Conservation (phyloP, 1,140 invertebrate species). For the Dendroctonus ponderosae region DNA sequence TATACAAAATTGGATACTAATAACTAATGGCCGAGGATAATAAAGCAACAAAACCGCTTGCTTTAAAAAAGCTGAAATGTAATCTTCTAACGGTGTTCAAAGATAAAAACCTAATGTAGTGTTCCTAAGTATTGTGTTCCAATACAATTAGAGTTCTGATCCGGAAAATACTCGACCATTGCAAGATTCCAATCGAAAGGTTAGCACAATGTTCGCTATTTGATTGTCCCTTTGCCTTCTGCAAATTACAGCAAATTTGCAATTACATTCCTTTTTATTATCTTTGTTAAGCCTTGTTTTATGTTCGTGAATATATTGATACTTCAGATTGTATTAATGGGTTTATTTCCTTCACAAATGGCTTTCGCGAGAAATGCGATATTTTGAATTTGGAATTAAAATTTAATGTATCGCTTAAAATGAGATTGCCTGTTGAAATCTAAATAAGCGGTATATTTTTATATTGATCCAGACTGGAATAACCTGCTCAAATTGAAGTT, state of each 20-base stretch:
- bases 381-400: neutral
- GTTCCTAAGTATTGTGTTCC: constrained; percentile 15
- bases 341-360: too few relatives aligned
- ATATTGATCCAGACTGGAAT: neutral
- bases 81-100: neutral
- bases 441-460: neutral
- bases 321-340: too few relatives aligned
- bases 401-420: neutral
- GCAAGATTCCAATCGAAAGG: constrained; percentile 11
- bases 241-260: constrained; percentile 9
- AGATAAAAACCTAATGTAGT: constrained; percentile 12
- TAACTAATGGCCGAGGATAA: too few relatives aligned
- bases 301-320: neutral
- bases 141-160: constrained; percentile 11
- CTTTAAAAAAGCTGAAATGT: too few relatives aligned
- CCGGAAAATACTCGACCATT: constrained; percentile 11
- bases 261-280: neutral
- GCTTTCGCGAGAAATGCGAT: neutral
- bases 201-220: constrained; percentile 12
- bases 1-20: too few relatives aligned
- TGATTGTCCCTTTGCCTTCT: constrained; percentile 6
- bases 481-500: neutral
- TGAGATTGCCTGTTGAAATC: neutral
- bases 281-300: neutral
- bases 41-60: too few relatives aligned